Percentiles rank a stretch among this genome's conserved stretches.
phyloP scores from a whole-genome alignment of 2,113 vertebrate species.

The Pelmatolapia mariae region DNA sequence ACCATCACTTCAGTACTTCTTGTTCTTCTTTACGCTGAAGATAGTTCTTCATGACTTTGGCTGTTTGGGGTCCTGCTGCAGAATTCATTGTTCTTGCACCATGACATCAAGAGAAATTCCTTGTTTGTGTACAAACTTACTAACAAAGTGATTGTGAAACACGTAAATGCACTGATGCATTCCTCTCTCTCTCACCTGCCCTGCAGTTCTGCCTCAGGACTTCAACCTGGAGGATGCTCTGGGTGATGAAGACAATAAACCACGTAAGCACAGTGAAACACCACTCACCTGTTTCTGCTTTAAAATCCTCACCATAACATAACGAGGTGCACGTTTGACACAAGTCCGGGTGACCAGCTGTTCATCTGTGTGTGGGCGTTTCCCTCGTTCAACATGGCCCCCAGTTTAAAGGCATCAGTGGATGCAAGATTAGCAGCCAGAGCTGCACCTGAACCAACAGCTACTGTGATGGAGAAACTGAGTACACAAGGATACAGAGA shows the following conservation, averaged over 20 bases:
- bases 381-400: not conserved
- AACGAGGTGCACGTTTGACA: not conserved
- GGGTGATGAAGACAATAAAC: not conserved
- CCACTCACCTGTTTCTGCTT: not conserved
- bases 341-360: not conserved
- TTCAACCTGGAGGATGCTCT: constrained; percentile 15
- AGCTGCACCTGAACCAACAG: not conserved
- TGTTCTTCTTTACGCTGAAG: not conserved
- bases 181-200: not conserved
- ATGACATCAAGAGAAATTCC: fast-evolving
- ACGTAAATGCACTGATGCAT: not conserved
- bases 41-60: not conserved
- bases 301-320: not conserved
- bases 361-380: not conserved
- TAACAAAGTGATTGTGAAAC: not conserved
- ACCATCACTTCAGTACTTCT: not conserved
- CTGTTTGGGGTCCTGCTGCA: not conserved
- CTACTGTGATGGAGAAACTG: not conserved
- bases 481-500: not conserved
- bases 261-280: not conserved
- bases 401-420: not conserved
- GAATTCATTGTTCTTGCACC: fast-evolving
- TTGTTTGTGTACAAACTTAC: not conserved
- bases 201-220: constrained; percentile 46
- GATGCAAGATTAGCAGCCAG: not conserved